phyloP scores from a whole-genome alignment of 2,797 vertebrate genomes.

The Tenualosa thibaudeaui region DNA sequence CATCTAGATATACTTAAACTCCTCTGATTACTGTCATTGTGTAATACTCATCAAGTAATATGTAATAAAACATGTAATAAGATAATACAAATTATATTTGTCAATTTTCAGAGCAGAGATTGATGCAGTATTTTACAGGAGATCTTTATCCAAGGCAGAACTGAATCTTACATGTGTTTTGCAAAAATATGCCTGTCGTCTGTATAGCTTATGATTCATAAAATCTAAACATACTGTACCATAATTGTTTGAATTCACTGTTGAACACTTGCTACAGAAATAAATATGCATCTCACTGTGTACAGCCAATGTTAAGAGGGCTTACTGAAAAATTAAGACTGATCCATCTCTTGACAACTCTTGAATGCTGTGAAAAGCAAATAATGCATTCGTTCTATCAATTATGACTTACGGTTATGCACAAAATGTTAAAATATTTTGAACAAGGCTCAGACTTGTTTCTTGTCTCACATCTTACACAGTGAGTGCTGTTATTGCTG shows the following conservation, averaged over 20 bases:
- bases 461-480: neutral
- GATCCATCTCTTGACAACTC: neutral
- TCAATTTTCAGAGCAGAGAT: neutral
- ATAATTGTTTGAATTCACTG: neutral
- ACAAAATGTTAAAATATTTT: neutral
- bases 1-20: neutral
- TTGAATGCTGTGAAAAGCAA: constrained; percentile 10
- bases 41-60: neutral
- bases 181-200: neutral
- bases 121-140: neutral
- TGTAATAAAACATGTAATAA: neutral
- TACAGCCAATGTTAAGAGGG: neutral
- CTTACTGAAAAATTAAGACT: neutral
- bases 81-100: neutral
- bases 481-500: neutral
- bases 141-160: neutral
- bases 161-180: neutral
- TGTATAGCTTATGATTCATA: neutral
- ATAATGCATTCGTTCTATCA: neutral
- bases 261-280: neutral
- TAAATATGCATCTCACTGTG: neutral
- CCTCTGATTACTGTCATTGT: neutral
- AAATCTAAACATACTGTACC: neutral
- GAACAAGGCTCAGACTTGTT: neutral
- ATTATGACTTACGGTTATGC: neutral